Evolutionary conservation across 2,797 vertebrate species (phyloP).

Genomic region (Champsocephalus esox): DNA sequence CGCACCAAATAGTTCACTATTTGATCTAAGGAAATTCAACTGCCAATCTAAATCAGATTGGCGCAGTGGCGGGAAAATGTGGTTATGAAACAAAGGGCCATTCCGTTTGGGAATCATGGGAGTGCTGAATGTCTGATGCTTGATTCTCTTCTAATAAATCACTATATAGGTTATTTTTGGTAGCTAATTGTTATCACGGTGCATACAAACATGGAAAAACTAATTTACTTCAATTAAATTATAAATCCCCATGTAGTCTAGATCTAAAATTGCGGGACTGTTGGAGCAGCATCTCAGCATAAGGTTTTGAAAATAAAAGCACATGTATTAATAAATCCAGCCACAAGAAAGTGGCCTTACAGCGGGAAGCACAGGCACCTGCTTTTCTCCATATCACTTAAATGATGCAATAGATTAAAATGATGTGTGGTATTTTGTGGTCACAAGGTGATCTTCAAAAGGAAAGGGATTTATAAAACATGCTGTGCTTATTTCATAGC

Average conservation of each 20-base stretch:
- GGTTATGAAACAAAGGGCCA: neutral
- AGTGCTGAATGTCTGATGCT: neutral
- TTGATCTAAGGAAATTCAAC: neutral
- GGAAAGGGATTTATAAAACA: neutral
- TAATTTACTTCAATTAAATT: too few species aligned
- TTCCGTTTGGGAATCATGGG: neutral
- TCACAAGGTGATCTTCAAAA: neutral
- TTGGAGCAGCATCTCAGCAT: neutral
- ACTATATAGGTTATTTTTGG: neutral
- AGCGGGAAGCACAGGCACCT: neutral
- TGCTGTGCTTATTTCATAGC: neutral
- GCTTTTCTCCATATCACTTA: neutral
- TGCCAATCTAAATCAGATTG: neutral
- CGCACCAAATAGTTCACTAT: neutral
- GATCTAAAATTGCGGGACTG: neutral
- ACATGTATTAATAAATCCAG: too few species aligned
- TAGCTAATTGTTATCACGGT: neutral
- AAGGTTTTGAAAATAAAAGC: too few species aligned
- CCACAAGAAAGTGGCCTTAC: too few species aligned
- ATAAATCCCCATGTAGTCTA: neutral
- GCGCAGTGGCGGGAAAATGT: neutral
- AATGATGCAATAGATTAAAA: too few species aligned
- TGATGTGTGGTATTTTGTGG: neutral
- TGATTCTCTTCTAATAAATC: neutral
- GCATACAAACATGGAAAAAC: neutral